Base-by-base conservation (phyloP, 2,113 vertebrate species). In the Festucalex cinctus region DNA sequence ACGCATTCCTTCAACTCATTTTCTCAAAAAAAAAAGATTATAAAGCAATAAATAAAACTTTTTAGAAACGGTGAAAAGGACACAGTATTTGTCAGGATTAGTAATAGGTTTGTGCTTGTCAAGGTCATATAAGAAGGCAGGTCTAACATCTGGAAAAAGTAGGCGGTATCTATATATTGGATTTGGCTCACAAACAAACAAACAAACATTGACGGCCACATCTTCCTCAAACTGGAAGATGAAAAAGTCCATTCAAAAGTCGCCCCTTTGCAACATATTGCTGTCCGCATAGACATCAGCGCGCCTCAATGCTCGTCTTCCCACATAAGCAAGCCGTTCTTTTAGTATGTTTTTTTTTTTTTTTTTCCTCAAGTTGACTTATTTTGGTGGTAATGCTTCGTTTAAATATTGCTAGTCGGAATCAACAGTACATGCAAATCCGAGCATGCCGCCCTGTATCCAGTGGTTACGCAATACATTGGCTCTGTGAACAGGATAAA, bases 21-120 rank as follows among this genome's bases (percentile, higher is more conserved):
- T 81, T 87, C 77, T 81, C 73, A 82, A 82, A 69, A 88, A 80
- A 82, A 82, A 69, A 88, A 80, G 85, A 81, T 82, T 62, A 62
- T 83, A 90, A 92, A 88, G 75, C 83, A 90, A 91, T 91, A 91
- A 91, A 92, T 91, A 91, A 46, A 85, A 89, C 72, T 71, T 73
- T 69, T 67, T 64, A 69, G 73, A 85, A 83, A 75, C 3, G 39
- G 67, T 86, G 83, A 68, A 90, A 90, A 86, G 82, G 75, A 90
- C 78, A 83, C 79, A 84, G 77, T 74, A 71, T 89, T 75, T 85
- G 14, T 81, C 75, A 89, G 85, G 82, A 86, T 90, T 88, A 90
- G 83, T 90, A 88, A 90, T 86, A 91, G 85, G 86, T 92, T 93
- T 93, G 92, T 93, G 92, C 92, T 93, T 93, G 90, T 93, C 91